Percentiles rank a stretch among this genome's conserved stretches.
These are phyloP conservation scores for Listronotus oregonensis DNA, from an alignment of 1,140 invertebrate genomes.

Conservation along the genomic window DNA sequence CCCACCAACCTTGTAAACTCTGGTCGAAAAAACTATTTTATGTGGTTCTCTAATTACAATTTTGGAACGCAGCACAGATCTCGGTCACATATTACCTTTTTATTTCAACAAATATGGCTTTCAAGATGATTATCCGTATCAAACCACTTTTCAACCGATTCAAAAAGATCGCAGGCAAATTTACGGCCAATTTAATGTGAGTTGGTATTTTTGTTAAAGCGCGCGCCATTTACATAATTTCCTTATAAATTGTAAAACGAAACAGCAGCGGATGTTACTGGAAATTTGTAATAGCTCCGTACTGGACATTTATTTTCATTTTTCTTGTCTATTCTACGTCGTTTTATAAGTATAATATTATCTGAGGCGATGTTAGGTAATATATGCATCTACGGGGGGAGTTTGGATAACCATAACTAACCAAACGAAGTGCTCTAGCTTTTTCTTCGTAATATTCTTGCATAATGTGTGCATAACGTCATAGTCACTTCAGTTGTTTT, in stretches of 20 bases:
- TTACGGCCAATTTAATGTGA: constrained; percentile 22
- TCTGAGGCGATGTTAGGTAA: no score
- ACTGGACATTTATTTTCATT: constrained; percentile 2
- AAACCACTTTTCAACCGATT: constrained; percentile 23
- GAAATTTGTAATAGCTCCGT: neutral
- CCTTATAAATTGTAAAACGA: constrained; percentile 19
- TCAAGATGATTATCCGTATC: constrained; percentile 29
- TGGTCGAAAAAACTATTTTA: no score
- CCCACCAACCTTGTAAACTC: no score
- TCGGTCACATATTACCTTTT: neutral
- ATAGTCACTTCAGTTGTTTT: no score
- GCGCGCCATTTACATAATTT: constrained; percentile 24
- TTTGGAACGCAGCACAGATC: constrained; percentile 1
- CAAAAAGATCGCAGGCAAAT: constrained; percentile 16
- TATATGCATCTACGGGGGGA: no score
- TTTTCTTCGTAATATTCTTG: no score
- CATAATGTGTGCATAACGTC: no score
- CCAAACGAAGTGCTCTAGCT: no score
- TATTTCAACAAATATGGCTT: constrained; percentile 16
- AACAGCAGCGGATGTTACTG: constrained; percentile 11
- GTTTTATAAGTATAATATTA: no score
- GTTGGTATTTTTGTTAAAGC: constrained; percentile 24
- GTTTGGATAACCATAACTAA: no score
- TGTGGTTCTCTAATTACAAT: neutral
- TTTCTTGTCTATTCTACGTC: no score